Evolutionary conservation across 2,797 vertebrate species (phyloP), one percentile per base, ranked within the genome.

Genomic region (Heterohyrax brucei): DNA sequence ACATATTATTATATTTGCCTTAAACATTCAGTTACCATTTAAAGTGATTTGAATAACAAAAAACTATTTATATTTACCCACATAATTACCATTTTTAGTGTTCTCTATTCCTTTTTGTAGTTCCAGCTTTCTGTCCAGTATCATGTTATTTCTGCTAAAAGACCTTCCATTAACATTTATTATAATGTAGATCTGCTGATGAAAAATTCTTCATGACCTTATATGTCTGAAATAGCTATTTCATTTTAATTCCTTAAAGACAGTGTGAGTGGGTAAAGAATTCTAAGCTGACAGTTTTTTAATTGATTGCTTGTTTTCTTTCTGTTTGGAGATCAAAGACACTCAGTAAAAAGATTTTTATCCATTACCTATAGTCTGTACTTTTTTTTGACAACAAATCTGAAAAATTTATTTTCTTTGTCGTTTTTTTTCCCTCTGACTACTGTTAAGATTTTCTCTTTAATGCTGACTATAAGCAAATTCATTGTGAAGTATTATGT

Each of bases 11-110:
- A 46, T 77, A 90, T 62, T 93, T 85, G 50, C 59, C 46, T 70
- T 93, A 95, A 81, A 59, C 4, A 73, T 22, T 77, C 39, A 81
- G 85, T 96, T 84, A 76, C 80, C 30, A 62, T 89, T 93, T 75
- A 83, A 80, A 79, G 30, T 39, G 22, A 78, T 28, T 82, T 82
- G 72, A 83, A 75, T 80, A 79, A 61, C 39, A 39, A 18, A 4
- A 10, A 39, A 39, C 39, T 12, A 8, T 95, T 91, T 44, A 50
- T 78, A 46, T 88, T 87, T 91, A 93, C 39, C 2, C 28, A 46
- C 13, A 26, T 75, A 88, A 87, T 83, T 91, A 79, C 5, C 14
- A 46, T 75, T 87, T 79, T 75, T 59, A 79, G 8, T 39, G n/a
- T 64, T 64, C 33, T 39, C 84, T 39, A 8, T 56, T 91, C 21